Evolutionary conservation across 2,888 invertebrate genomes (phyloP), one percentile per base, ranked within the genome.

Genomic region (Nematopogon swammerdamellus): DNA sequence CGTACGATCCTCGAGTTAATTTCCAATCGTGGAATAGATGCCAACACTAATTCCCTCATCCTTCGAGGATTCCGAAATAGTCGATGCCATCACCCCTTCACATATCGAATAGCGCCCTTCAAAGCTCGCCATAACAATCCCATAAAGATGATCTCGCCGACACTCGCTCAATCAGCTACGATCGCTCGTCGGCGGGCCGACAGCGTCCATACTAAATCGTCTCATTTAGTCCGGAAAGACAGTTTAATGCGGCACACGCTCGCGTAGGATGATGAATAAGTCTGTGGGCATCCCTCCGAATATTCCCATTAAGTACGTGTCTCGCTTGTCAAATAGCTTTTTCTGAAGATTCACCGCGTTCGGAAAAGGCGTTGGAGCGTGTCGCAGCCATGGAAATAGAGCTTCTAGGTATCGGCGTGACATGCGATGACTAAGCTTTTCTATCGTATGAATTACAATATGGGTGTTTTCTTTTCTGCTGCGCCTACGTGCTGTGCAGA

Each of bases 301-400:
- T 79, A 79, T 77, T 77, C 77, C 75, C 77, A 79, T 79, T 76
- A 77, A 75, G 70, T 76, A 79, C 77, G 77, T 79, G 77, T 76
- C 77, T 68, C 74, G 77, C 72, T 77, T 77, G 36, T 36, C 36
- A 36, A 36, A 36, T 36, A 36, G 36, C 11, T 36, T 36, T 36
- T 36, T 36, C 36, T 36, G 36, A 14, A 36, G 36, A 36, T 14
- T 3, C 11, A 14, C 11, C 8, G 25, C 4, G 25, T 25, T 25
- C 25, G 25, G 25, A 10, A 36, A 36, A 36, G 36, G 36, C 36
- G 36, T 14, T 14, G 11, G 14, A 36, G 8, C 36, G 36, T 3
- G 36, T n/a, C n/a, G n/a, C n/a, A n/a, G 14, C 36, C 36, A 36
- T 36, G 36, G 36, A 6, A 36, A 36, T 36, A 14, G 36, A 36